Evolutionary conservation across 2,888 invertebrate species (phyloP).

Genomic region (Dione juno): DNA sequence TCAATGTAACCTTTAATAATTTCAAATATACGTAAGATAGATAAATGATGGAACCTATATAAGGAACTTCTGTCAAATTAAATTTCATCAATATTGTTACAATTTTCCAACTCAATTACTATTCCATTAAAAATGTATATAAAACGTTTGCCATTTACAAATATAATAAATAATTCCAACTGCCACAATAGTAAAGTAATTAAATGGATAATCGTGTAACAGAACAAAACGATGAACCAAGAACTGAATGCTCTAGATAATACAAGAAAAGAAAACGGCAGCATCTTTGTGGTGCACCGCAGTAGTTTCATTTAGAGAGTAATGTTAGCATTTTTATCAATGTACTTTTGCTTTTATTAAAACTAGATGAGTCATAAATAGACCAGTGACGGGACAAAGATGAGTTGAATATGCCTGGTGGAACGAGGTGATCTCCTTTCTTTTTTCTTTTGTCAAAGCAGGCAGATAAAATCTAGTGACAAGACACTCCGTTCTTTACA

Average conservation of each 20-base stretch:
- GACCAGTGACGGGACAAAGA: neutral
- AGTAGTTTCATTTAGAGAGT: slow-evolving; percentile 33
- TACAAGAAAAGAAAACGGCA: slow-evolving; percentile 37
- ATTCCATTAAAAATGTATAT: neutral
- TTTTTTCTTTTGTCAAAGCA: too few species aligned
- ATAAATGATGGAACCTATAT: too few species aligned
- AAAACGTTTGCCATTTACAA: slow-evolving; percentile 19
- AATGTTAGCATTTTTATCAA: slow-evolving; percentile 27
- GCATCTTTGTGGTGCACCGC: slow-evolving; percentile 32
- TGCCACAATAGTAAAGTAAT: slow-evolving; percentile 39
- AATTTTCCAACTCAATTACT: neutral
- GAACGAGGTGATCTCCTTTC: neutral
- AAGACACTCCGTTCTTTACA: too few species aligned
- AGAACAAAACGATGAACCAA: slow-evolving; percentile 38
- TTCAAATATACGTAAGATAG: too few species aligned
- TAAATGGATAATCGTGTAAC: slow-evolving; percentile 39
- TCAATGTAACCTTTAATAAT: too few species aligned
- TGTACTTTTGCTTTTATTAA: slow-evolving; percentile 24
- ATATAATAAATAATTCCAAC: slow-evolving; percentile 32
- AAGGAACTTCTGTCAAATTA: too few species aligned
- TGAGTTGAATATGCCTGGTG: neutral
- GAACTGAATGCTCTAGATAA: slow-evolving; percentile 41
- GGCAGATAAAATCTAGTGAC: too few species aligned
- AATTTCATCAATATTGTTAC: neutral
- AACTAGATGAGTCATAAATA: neutral